Percentiles rank a stretch among this genome's conserved stretches.
These are phyloP conservation scores for Helostoma temminkii DNA, from an alignment of 2,797 vertebrate species.

Conservation along the genomic window DNA sequence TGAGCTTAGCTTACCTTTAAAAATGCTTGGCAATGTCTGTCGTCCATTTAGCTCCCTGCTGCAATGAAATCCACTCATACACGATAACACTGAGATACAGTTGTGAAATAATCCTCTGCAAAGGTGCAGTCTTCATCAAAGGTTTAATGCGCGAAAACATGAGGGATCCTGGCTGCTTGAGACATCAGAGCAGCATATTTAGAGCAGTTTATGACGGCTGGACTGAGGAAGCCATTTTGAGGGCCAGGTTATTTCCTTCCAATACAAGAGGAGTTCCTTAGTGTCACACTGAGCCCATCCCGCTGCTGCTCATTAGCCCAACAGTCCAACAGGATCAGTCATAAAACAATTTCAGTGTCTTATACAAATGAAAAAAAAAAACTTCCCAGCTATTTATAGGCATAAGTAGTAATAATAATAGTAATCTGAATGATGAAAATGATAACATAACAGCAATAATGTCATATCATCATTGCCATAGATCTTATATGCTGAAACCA, in stretches of 20 bases:
- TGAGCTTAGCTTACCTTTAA: constrained; percentile 80
- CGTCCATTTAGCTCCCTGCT: constrained; percentile 69
- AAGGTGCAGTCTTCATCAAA: constrained; percentile 73
- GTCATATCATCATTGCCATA: constrained; percentile 35
- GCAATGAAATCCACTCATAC: constrained; percentile 78
- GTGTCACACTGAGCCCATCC: constrained; percentile 41
- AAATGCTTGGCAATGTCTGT: constrained; percentile 70
- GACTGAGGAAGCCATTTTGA: constrained; percentile 65
- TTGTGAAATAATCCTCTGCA: constrained; percentile 80
- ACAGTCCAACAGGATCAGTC: constrained; percentile 69
- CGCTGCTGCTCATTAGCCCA: constrained; percentile 45
- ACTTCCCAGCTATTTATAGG: constrained; percentile 68
- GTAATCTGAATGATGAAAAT: constrained; percentile 71
- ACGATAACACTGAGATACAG: constrained; percentile 78
- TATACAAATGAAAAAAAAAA: constrained; percentile 76
- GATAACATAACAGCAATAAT: constrained; percentile 59
- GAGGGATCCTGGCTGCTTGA: constrained; percentile 64
- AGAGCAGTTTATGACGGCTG: constrained; percentile 49
- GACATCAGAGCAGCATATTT: constrained; percentile 60
- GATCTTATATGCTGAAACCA: constrained; percentile 23
- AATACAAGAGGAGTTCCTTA: constrained; percentile 50
- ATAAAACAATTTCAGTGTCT: constrained; percentile 75
- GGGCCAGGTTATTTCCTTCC: constrained; percentile 57
- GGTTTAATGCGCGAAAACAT: constrained; percentile 57
- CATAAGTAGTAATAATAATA: constrained; percentile 77